Percentiles rank a stretch among this genome's conserved stretches.
phyloP scores from a whole-genome alignment of 1,140 invertebrate genomes.

The Patella vulgata region DNA sequence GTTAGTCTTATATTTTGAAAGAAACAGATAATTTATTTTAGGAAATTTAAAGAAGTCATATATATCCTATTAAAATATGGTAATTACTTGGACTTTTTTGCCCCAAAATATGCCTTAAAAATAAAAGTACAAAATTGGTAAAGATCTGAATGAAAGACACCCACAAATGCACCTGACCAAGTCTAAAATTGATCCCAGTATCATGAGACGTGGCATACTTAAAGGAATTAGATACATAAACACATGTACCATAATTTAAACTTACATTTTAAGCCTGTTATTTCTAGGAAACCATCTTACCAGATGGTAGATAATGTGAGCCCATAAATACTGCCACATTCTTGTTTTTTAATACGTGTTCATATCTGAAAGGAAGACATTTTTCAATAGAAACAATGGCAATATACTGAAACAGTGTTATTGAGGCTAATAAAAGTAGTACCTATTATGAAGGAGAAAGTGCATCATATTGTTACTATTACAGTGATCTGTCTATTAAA shows the following conservation, averaged over 20 bases:
- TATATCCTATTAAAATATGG: not conserved
- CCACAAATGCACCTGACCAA: too few relatives aligned
- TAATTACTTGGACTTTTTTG: not conserved
- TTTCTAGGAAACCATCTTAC: constrained; percentile 52
- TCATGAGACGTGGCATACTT: not conserved
- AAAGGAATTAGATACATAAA: not conserved
- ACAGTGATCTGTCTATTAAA: too few relatives aligned
- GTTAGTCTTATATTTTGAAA: not conserved
- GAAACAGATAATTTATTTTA: not conserved
- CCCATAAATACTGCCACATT: constrained; percentile 53
- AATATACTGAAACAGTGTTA: too few relatives aligned
- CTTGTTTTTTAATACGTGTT: too few relatives aligned
- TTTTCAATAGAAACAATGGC: too few relatives aligned
- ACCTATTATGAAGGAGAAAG: too few relatives aligned
- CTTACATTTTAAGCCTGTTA: constrained; percentile 54
- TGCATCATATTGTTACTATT: too few relatives aligned
- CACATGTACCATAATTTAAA: not conserved
- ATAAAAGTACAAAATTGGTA: too few relatives aligned
- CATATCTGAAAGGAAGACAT: too few relatives aligned
- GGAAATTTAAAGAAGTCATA: not conserved
- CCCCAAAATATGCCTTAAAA: not conserved
- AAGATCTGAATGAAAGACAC: too few relatives aligned
- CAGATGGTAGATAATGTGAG: constrained; percentile 47
- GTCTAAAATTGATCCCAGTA: too few relatives aligned
- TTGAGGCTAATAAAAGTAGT: too few relatives aligned